Evolutionary conservation across 2,797 vertebrate species (phyloP), one percentile per base, ranked within the genome.

Genomic region (Synaphobranchus kaupii): DNA sequence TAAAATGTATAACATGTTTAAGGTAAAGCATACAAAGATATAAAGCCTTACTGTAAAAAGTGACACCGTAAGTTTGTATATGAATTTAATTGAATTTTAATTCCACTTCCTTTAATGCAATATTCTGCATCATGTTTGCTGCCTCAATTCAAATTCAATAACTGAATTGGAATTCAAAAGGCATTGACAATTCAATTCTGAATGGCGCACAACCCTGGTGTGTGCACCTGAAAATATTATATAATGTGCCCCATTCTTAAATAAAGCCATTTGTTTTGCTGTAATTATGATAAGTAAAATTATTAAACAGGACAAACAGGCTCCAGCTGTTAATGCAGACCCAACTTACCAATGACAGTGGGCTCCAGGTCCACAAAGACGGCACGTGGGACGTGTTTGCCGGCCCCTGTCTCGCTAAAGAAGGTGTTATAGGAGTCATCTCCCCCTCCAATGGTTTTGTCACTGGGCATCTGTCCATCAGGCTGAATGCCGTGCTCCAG

Each of bases 361-460:
- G 95, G 95, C 44, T 96, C 95, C 92, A 96, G 93, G 89, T 96
- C 95, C 0, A 96, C 95, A 91, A 95, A 96, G 86, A 96, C 95
- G 56, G 95, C 95, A 84, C 95, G 93, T 44, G 95, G 95, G 20
- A 96, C 95, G 17, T 95, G 93, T 60, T 96, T 96, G 31, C 95
- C 95, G n/a, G 95, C 93, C 7, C 94, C 95, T 0, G 95, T 96
- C 86, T 96, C 95, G 76, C 95, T 95, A 91, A 96, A 96, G 91
- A 96, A 96, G 44, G 95, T 96, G 73, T 78, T 78, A 25, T 47
- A 78, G 34, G 73, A 78, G 73, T 78, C 73, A 10, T 78, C 73
- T 78, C 73, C 73, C 25, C 73, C 73, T 22, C 85, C n/a, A 20
- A 86, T 80, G 10, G 85, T 86, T 78, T 81, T 86, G 44, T 86